Conservation (phyloP, 2,888 invertebrate genomes). For the Metacarcinus magister region DNA sequence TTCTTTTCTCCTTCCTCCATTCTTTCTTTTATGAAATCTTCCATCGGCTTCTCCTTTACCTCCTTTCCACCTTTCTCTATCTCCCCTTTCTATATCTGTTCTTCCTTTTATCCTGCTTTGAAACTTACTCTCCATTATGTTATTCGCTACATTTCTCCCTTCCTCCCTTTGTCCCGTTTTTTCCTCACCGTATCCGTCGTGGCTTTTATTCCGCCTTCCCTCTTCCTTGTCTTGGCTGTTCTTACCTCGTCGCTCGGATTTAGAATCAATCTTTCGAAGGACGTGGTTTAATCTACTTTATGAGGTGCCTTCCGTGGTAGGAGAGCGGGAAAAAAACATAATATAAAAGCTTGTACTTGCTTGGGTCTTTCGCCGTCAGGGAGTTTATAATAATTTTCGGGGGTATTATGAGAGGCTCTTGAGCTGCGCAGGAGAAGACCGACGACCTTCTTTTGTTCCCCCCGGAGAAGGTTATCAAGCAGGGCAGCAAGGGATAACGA, state of each 20-base stretch:
- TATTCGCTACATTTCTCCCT: background rate
- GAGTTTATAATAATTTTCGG: background rate
- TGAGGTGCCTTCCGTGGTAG: background rate
- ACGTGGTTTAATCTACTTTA: background rate
- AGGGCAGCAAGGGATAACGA: background rate
- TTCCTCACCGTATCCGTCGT: background rate
- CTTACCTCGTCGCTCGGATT: background rate
- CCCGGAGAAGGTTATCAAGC: background rate
- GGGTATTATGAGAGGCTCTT: background rate
- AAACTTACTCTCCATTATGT: background rate
- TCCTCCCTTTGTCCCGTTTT: background rate
- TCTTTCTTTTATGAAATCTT: background rate
- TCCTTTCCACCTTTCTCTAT: background rate
- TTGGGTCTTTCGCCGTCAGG: background rate
- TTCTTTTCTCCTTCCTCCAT: background rate
- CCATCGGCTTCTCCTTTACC: background rate
- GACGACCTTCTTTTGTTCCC: slow-evolving; percentile 10
- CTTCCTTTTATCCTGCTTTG: background rate
- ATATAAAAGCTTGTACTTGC: background rate
- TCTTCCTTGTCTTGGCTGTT: background rate
- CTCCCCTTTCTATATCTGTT: background rate
- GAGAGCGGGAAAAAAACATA: background rate
- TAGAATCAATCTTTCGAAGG: background rate
- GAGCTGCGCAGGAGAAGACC: background rate
- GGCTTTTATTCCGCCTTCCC: background rate